phyloP scores from a whole-genome alignment of 1,140 invertebrate species.

The Saccostrea cuccullata region DNA sequence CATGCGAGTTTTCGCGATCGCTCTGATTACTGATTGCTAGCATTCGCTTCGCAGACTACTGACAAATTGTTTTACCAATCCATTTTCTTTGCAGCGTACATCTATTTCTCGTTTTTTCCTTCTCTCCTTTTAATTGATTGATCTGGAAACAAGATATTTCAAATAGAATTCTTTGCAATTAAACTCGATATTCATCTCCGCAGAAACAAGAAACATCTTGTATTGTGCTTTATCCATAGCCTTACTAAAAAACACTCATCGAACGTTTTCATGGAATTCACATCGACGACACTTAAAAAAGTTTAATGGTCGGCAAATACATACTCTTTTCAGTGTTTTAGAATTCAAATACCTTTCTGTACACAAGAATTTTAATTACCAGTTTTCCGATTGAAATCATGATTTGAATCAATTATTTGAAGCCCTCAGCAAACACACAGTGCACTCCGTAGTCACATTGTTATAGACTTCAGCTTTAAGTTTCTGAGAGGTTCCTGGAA shows the following conservation, averaged over 20 bases:
- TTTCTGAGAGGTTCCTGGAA: not conserved
- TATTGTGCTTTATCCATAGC: not conserved
- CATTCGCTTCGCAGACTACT: not conserved
- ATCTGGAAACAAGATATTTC: slow-evolving; percentile 37
- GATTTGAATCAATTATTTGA: slow-evolving; percentile 36
- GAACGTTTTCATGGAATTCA: not conserved
- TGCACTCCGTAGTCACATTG: not conserved
- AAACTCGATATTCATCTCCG: slow-evolving; percentile 27
- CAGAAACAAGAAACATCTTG: slow-evolving; percentile 19
- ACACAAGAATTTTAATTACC: slow-evolving; percentile 38
- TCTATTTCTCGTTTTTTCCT: slow-evolving; percentile 19
- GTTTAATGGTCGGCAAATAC: slow-evolving; percentile 26
- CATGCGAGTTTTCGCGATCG: slow-evolving; percentile 13
- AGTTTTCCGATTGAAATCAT: slow-evolving; percentile 3
- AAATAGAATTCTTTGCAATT: slow-evolving; percentile 36
- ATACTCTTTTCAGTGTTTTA: slow-evolving; percentile 23
- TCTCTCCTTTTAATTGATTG: slow-evolving; percentile 34
- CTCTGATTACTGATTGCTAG: not conserved
- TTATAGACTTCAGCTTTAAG: not conserved
- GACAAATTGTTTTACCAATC: slow-evolving; percentile 21
- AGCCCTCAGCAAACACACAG: not conserved
- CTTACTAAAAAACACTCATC: not conserved
- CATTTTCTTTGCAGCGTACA: slow-evolving; percentile 28
- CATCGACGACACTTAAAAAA: not conserved
- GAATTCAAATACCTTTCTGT: slow-evolving; percentile 10